phyloP scores from a whole-genome alignment of 2,888 invertebrate genomes.

The Ophioninae sp. region DNA sequence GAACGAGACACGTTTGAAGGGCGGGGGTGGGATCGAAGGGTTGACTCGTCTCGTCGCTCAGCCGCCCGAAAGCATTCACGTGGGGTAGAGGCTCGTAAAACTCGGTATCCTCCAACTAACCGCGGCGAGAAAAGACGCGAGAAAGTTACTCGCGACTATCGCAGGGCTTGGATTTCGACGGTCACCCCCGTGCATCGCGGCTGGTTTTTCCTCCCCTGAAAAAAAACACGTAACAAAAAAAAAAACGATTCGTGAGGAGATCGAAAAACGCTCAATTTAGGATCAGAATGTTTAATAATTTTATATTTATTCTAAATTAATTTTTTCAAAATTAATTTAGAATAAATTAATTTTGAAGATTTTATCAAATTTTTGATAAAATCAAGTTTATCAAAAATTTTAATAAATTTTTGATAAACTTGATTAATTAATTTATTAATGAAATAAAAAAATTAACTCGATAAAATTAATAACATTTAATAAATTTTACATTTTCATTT shows the following conservation, averaged over 20 bases:
- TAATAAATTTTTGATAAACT: no score
- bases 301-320: neutral
- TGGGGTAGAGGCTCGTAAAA: slow-evolving; percentile 78
- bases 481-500: no score
- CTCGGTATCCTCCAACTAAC: slow-evolving; percentile 80
- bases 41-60: neutral
- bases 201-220: slow-evolving; percentile 75
- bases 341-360: no score
- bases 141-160: slow-evolving; percentile 79
- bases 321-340: neutral
- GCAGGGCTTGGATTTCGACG: slow-evolving; percentile 78
- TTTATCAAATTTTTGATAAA: no score
- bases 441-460: no score
- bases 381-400: no score
- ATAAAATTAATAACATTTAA: no score
- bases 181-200: slow-evolving; percentile 78
- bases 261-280: neutral
- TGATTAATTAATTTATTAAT: no score
- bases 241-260: neutral
- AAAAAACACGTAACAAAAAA: slow-evolving; percentile 46
- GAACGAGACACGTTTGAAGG: neutral
- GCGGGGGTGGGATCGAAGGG: neutral
- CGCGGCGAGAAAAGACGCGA: slow-evolving; percentile 76
- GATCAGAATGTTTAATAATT: no score
- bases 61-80: slow-evolving; percentile 71